A percentile compares a stretch with the other conserved stretches of the same genome.
phyloP scores from a whole-genome alignment of 2,888 invertebrate species.

The Euproctis similis region DNA sequence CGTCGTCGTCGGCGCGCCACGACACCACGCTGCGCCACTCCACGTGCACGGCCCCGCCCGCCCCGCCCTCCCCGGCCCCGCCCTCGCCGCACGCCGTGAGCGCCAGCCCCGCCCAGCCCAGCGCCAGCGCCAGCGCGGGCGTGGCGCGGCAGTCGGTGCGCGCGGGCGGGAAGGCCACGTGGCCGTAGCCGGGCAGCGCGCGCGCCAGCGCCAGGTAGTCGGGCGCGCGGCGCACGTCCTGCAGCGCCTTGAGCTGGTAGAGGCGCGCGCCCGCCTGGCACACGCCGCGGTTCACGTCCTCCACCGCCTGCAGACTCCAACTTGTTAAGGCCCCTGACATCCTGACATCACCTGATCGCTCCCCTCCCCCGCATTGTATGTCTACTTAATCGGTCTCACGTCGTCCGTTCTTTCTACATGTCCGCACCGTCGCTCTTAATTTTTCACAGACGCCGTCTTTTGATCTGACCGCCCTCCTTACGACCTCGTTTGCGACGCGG shows the following conservation, averaged over 20 bases:
- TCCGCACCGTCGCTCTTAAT: too few species aligned
- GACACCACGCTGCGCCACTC: slow-evolving; percentile 88
- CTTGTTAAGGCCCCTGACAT: too few species aligned
- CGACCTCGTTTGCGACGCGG: too few species aligned
- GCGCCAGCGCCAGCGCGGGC: slow-evolving; percentile 80
- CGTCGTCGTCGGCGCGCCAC: slow-evolving; percentile 94
- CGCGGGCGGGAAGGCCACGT: slow-evolving; percentile 94
- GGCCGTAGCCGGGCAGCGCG: slow-evolving; percentile 93
- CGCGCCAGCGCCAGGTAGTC: slow-evolving; percentile 91
- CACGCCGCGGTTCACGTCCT: slow-evolving; percentile 95
- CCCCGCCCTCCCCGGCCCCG: slow-evolving; percentile 57
- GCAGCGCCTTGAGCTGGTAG: slow-evolving; percentile 96
- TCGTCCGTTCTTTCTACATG: too few species aligned
- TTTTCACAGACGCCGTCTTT: too few species aligned
- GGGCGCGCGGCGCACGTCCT: slow-evolving; percentile 85
- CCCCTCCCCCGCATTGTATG: too few species aligned
- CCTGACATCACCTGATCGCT: too few species aligned
- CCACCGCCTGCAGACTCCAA: slow-evolving; percentile 80
- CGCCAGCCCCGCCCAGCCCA: slow-evolving; percentile 80
- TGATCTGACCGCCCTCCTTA: too few species aligned
- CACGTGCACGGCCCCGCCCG: slow-evolving; percentile 88
- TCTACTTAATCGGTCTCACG: too few species aligned
- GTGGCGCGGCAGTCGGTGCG: slow-evolving; percentile 80
- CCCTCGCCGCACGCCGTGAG: slow-evolving; percentile 82
- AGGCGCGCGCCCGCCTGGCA: slow-evolving; percentile 92